Evolutionary conservation across 2,797 vertebrate species (phyloP).

Genomic region (Telmatherina bonti): DNA sequence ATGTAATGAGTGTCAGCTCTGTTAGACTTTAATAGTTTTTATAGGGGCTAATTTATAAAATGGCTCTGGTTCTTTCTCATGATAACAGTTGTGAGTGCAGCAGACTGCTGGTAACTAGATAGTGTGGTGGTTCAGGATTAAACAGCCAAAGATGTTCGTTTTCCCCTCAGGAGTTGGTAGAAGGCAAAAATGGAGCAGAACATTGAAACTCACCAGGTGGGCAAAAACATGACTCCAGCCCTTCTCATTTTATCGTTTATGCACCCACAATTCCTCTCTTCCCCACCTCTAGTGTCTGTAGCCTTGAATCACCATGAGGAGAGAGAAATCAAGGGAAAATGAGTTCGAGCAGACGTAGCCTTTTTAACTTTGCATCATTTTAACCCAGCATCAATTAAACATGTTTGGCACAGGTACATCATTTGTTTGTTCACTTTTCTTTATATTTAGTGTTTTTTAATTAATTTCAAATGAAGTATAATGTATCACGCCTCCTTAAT

Average conservation of each 20-base stretch:
- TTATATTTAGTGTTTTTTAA: not conserved
- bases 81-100: not conserved
- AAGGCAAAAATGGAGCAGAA: constrained; percentile 1
- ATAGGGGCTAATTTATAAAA: too few species aligned
- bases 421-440: not conserved
- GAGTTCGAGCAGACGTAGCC: not conserved
- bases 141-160: not conserved
- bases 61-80: not conserved
- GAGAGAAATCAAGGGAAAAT: not conserved
- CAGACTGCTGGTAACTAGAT: not conserved
- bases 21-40: too few species aligned
- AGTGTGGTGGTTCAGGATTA: not conserved
- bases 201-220: not conserved
- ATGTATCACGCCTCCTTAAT: not conserved
- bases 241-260: not conserved
- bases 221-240: not conserved
- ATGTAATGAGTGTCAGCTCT: too few species aligned
- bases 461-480: not conserved
- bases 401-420: not conserved
- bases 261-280: not conserved
- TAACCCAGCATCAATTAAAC: not conserved
- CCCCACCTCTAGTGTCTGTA: not conserved
- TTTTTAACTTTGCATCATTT: not conserved
- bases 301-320: not conserved
- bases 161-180: not conserved